These are phyloP conservation scores for Synergus itoensis DNA, from an alignment of 2,888 invertebrate species.

Conservation along the genomic window DNA sequence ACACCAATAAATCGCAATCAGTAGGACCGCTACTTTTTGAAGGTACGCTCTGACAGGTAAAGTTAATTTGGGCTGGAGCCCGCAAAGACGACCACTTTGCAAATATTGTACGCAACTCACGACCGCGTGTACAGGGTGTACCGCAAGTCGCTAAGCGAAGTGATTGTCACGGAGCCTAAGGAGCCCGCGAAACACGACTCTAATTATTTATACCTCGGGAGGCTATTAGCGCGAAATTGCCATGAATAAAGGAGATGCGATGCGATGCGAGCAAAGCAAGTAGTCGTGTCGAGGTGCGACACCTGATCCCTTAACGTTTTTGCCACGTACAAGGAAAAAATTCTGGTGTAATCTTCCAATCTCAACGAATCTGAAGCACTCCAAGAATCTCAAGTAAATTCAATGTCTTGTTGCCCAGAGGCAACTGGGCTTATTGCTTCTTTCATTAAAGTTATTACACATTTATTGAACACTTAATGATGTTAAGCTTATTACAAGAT, in stretches of 20 bases:
- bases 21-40: constrained; percentile 39
- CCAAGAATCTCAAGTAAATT: constrained; percentile 16
- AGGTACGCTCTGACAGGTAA: constrained; percentile 36
- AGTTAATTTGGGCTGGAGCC: constrained; percentile 37
- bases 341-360: constrained; percentile 21
- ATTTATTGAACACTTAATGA: neutral
- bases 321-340: constrained; percentile 11
- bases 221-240: constrained; percentile 56
- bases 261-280: constrained; percentile 43
- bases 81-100: constrained; percentile 40
- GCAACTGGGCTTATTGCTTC: neutral
- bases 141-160: constrained; percentile 31
- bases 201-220: constrained; percentile 41
- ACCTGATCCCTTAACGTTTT: constrained; percentile 31
- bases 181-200: constrained; percentile 36
- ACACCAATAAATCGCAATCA: constrained; percentile 38
- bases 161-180: constrained; percentile 16
- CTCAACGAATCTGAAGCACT: constrained; percentile 23
- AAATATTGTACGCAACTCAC: constrained; percentile 44
- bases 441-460: constrained; percentile 5
- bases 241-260: constrained; percentile 54
- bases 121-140: constrained; percentile 32
- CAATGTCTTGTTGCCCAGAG: neutral
- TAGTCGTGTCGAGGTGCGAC: constrained; percentile 43
- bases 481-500: neutral